A percentile compares a stretch with the other conserved stretches of the same genome.
These are phyloP conservation scores for Homarus americanus DNA, from an alignment of 1,140 invertebrate genomes.

Conservation along the genomic window DNA sequence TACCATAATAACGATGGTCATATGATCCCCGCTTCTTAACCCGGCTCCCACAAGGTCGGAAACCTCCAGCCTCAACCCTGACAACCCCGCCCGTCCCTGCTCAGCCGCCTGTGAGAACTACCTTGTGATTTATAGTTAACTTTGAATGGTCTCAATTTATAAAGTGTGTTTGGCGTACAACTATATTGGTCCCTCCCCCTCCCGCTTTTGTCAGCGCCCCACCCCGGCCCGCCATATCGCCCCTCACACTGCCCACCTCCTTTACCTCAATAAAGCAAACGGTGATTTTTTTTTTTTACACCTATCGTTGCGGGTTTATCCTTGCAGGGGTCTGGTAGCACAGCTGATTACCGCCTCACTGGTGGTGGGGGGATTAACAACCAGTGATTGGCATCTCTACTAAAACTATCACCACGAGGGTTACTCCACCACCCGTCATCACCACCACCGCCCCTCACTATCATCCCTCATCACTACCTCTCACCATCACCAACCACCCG, in stretches of 20 bases:
- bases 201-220: background rate
- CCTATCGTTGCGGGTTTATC: too few species aligned
- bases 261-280: background rate
- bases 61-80: background rate
- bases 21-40: conserved; percentile 1
- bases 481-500: too few species aligned
- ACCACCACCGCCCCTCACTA: too few species aligned
- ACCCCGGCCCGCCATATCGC: background rate
- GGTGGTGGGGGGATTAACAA: background rate
- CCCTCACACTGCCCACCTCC: background rate
- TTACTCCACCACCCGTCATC: too few species aligned
- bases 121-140: conserved; percentile 27
- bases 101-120: background rate
- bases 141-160: conserved; percentile 50
- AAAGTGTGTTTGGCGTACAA: conserved; percentile 42
- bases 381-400: background rate
- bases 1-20: conserved; percentile 44
- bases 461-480: too few species aligned
- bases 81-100: background rate
- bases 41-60: background rate
- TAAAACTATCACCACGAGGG: background rate
- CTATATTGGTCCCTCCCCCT: conserved; percentile 17
- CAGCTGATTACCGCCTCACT: background rate
- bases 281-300: conserved; percentile 1
- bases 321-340: background rate